A percentile compares a stretch with the other conserved stretches of the same genome.
These are phyloP conservation scores for Horisme vitalbata DNA, from an alignment of 2,888 invertebrate genomes.

Conservation along the genomic window DNA sequence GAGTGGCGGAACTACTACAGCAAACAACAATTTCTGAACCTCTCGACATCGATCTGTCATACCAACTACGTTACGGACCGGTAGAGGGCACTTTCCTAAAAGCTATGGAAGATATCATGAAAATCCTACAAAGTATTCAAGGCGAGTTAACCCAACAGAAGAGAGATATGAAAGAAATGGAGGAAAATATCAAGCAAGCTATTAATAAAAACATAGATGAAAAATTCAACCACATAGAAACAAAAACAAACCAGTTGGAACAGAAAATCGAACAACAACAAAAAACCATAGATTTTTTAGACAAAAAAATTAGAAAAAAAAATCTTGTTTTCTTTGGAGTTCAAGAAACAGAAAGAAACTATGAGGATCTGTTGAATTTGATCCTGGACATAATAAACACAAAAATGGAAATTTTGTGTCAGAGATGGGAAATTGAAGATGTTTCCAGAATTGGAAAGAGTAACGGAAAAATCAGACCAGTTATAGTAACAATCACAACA, in stretches of 20 bases:
- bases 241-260: conserved; percentile 27
- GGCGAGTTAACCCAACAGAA: conserved; percentile 29
- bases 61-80: too few species aligned
- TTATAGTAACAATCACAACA: conserved; percentile 21
- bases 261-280: conserved; percentile 36
- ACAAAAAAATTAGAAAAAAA: conserved; percentile 31
- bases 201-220: conserved; percentile 35
- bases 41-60: too few species aligned
- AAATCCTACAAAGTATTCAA: conserved; percentile 28
- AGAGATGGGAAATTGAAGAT: conserved; percentile 21
- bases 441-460: conserved; percentile 33
- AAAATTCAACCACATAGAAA: conserved; percentile 26
- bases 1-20: too few species aligned
- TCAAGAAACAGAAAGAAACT: conserved; percentile 29
- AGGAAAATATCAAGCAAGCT: conserved; percentile 33
- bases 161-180: conserved; percentile 33
- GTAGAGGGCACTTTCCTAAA: not conserved
- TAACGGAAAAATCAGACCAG: conserved; percentile 23
- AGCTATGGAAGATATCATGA: not conserved
- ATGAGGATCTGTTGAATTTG: conserved; percentile 39
- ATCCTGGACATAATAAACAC: conserved; percentile 32
- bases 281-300: conserved; percentile 31
- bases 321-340: conserved; percentile 30
- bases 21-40: too few species aligned
- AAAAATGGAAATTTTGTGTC: conserved; percentile 21